Base-by-base conservation (phyloP, 2,888 invertebrate species). In the Phaedon cochleariae region DNA sequence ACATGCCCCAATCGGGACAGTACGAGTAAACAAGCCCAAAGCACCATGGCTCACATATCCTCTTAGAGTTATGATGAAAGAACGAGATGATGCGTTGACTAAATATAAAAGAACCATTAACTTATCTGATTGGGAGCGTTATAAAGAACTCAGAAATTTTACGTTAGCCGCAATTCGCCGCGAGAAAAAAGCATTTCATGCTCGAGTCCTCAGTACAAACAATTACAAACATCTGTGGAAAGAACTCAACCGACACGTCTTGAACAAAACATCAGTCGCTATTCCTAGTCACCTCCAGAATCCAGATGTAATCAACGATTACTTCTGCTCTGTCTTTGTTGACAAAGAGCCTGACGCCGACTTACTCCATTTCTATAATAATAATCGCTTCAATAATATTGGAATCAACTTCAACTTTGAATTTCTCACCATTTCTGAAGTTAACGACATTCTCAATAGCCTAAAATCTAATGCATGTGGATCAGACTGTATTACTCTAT, bases 261-360 rank as follows among this genome's bases (percentile, higher is more conserved):
- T 51, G 51, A 51, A 21, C 15, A 51, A 51, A 51, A 26, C 51
- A 51, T 22, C 51, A 26, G 51, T 51, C 3, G 26, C 21, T 58
- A 46, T 34, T 10, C 41, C 41, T 3, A 41, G 12, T 41, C 41
- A 41, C 12, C 41, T 41, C 41, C 41, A 41, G n/a, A 41, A 41
- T 17, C 41, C 41, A 41, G 41, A 41, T 10, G 41, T 3, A 41
- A 41, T 41, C 41, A 41, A 41, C 12, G 41, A 41, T 41, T 15
- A 41, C 41, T 41, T 41, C 12, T 12, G 41, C 17, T 41, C 6
- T 34, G 31, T 34, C 31, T 34, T 34, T 34, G 31, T 34, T 34
- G 31, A 34, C 9, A 34, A 34, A 10, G 31, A 4, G 10, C 31
- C 31, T 34, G 31, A 34, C 31, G 31, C 6, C 9, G 31, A 34